Evolutionary conservation across 2,113 vertebrate genomes (phyloP).

Genomic region (Mustela lutreola): DNA sequence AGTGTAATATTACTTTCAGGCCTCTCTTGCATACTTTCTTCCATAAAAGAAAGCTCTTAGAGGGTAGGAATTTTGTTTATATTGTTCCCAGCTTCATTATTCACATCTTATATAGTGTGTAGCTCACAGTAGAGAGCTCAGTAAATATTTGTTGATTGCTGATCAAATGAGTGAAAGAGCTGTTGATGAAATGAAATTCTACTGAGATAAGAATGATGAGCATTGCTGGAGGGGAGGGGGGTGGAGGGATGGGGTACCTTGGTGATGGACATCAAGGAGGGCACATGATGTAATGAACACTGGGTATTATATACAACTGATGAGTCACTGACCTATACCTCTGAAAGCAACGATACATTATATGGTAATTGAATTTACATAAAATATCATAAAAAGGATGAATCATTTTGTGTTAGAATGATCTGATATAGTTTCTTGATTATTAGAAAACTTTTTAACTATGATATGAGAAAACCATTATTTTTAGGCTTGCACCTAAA

Average conservation of each 20-base stretch:
- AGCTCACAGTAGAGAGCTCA: not conserved
- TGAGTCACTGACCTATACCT: not conserved
- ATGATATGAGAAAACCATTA: not conserved
- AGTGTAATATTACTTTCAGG: not conserved
- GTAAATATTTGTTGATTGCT: not conserved
- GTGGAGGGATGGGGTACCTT: not conserved
- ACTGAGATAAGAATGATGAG: not conserved
- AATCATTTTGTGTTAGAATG: not conserved
- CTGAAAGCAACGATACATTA: not conserved
- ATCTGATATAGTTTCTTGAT: slow-evolving; percentile 6
- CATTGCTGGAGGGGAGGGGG: not conserved
- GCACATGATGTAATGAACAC: not conserved
- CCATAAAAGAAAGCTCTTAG: not conserved
- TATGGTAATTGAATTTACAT: not conserved
- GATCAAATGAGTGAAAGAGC: not conserved
- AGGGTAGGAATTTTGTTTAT: not conserved
- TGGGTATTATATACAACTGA: not conserved
- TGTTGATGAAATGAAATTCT: not conserved
- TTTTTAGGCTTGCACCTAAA: not conserved
- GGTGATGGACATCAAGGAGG: not conserved
- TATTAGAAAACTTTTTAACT: not conserved
- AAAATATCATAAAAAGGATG: not conserved
- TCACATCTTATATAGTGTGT: not conserved
- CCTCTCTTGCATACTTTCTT: not conserved
- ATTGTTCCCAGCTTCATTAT: not conserved